A percentile compares a stretch with the other conserved stretches of the same genome.
Conservation (phyloP, 1,140 invertebrate genomes). For the Mylabris phalerata region DNA sequence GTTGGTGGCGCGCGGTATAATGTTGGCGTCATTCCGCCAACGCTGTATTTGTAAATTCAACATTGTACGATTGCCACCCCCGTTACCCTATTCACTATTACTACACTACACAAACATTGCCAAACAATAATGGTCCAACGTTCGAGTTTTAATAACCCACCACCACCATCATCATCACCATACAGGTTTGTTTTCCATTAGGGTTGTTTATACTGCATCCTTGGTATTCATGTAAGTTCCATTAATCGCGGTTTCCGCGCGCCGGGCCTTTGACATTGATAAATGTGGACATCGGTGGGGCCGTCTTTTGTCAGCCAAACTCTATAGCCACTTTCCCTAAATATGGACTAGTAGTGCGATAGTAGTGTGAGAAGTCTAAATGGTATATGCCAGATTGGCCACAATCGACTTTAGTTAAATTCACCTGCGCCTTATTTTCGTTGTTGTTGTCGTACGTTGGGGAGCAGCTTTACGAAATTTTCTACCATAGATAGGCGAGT, state of each 20-base stretch:
- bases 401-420: conserved; percentile 1
- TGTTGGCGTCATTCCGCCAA: conserved; percentile 17
- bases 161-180: background rate
- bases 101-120: background rate
- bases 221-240: conserved; percentile 36
- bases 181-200: conserved; percentile 33
- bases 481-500: background rate
- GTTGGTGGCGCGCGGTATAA: background rate
- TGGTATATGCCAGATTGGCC: background rate
- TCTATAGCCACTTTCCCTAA: background rate
- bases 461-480: background rate
- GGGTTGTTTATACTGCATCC: conserved; percentile 27
- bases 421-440: background rate
- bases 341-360: background rate
- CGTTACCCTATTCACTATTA: background rate
- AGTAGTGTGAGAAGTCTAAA: background rate
- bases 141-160: conserved; percentile 29
- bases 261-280: conserved; percentile 29
- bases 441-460: background rate
- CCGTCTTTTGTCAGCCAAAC: conserved; percentile 21
- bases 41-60: conserved; percentile 22
- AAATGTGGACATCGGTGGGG: conserved; percentile 22
- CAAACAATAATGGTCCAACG: conserved; percentile 23
- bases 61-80: conserved; percentile 15
- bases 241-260: conserved; percentile 31